phyloP scores from a whole-genome alignment of 2,888 invertebrate species.

The Eudasyphora cyanicolor region DNA sequence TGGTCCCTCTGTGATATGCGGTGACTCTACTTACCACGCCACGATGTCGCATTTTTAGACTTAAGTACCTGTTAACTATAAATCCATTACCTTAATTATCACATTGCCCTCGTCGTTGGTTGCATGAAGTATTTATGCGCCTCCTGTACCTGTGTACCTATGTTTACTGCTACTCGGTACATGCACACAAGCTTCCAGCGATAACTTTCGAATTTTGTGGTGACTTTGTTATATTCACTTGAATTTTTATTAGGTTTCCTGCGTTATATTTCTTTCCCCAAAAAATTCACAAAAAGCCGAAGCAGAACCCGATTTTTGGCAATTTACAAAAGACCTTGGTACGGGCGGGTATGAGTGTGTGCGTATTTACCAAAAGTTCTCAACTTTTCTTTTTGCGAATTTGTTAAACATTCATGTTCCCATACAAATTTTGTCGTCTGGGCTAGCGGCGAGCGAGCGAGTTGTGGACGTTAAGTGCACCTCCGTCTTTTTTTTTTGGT shows the following conservation, averaged over 20 bases:
- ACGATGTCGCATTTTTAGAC: too few relatives aligned
- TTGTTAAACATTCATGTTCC: slow-evolving; percentile 54
- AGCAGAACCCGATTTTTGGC: slow-evolving; percentile 18
- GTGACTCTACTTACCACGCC: too few relatives aligned
- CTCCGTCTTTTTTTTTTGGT: too few relatives aligned
- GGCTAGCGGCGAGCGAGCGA: slow-evolving; percentile 17
- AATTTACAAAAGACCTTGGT: too few relatives aligned
- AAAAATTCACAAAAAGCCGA: too few relatives aligned
- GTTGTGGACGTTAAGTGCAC: slow-evolving; percentile 59
- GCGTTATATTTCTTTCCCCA: slow-evolving; percentile 44
- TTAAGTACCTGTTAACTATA: too few relatives aligned
- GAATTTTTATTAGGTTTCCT: slow-evolving; percentile 62
- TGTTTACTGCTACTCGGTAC: neutral
- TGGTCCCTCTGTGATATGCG: too few relatives aligned
- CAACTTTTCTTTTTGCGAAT: slow-evolving; percentile 29
- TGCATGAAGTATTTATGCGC: neutral
- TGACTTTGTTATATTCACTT: slow-evolving; percentile 58
- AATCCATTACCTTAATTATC: too few relatives aligned
- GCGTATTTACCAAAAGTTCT: slow-evolving; percentile 35
- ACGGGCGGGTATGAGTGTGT: too few relatives aligned
- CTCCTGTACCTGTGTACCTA: neutral
- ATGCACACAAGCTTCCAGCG: slow-evolving; percentile 21
- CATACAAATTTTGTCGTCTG: slow-evolving; percentile 55
- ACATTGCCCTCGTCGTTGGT: neutral
- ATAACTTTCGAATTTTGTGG: slow-evolving; percentile 65